A percentile compares a stretch with the other conserved stretches of the same genome.
Evolutionary conservation across 2,797 vertebrate genomes (phyloP).

Genomic region (Zalophus californianus): DNA sequence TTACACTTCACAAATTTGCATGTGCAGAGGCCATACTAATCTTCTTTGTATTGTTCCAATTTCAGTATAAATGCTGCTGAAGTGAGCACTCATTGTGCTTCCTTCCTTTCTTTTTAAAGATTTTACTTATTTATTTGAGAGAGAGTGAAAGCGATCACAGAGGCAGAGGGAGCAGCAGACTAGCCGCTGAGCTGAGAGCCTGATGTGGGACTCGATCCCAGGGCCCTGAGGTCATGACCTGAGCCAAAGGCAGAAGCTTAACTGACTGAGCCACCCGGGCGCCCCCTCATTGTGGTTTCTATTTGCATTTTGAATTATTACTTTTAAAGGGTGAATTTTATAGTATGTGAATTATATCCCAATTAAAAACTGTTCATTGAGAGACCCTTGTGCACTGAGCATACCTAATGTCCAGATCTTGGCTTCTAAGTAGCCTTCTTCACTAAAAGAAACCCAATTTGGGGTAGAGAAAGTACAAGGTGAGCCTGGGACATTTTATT

Average conservation of each 20-base stretch:
- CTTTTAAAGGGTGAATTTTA: conserved; percentile 12
- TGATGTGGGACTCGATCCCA: not conserved
- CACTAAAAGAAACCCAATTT: not conserved
- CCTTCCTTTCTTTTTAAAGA: not conserved
- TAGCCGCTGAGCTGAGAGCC: not conserved
- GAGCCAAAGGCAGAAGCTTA: not conserved
- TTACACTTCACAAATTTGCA: not conserved
- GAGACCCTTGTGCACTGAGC: not conserved
- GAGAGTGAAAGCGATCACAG: not conserved
- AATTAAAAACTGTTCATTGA: not conserved
- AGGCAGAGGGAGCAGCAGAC: not conserved
- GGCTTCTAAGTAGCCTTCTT: conserved; percentile 32
- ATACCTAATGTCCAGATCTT: not conserved
- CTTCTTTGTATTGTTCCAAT: not conserved
- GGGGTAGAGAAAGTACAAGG: not conserved
- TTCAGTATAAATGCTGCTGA: not conserved
- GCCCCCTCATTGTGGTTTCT: not conserved
- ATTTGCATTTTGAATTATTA: conserved; percentile 11
- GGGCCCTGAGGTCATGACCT: not conserved
- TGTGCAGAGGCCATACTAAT: not conserved
- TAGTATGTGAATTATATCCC: not conserved
- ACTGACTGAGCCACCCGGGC: not conserved
- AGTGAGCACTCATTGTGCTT: not conserved
- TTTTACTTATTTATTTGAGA: not conserved
- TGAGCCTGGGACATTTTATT: conserved; percentile 6